phyloP scores from a whole-genome alignment of 2,113 vertebrate genomes.

The Haplochromis vanheusdeni region DNA sequence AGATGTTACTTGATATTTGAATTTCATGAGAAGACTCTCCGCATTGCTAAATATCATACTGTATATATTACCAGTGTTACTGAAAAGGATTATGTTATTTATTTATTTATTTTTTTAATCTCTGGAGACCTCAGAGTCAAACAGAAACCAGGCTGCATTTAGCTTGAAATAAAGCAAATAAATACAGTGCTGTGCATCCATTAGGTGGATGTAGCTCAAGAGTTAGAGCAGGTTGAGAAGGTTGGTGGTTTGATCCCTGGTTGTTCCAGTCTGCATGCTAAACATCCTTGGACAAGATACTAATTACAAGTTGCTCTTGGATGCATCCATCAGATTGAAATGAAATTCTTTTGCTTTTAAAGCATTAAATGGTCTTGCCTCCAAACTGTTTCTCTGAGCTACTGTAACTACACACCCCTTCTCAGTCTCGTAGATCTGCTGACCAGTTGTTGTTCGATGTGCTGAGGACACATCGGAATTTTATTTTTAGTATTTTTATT shows the following conservation, averaged over 20 bases:
- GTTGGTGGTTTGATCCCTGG: not conserved
- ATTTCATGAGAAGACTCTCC: not conserved
- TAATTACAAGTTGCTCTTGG: not conserved
- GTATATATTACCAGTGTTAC: not conserved
- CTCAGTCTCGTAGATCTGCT: not conserved
- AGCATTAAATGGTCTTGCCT: not conserved
- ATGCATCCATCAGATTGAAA: not conserved
- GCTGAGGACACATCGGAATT: not conserved
- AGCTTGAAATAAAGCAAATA: not conserved
- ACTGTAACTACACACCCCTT: not conserved
- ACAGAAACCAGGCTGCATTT: not conserved
- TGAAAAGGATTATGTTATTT: not conserved
- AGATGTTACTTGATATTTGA: conserved; percentile 14
- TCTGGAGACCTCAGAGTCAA: not conserved
- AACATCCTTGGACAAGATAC: not conserved
- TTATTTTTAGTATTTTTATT: not conserved
- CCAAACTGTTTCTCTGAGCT: not conserved
- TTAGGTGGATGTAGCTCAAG: not conserved
- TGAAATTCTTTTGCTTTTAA: not conserved
- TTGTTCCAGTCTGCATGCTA: not conserved
- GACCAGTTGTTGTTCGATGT: not conserved
- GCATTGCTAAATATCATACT: not conserved
- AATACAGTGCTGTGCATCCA: not conserved
- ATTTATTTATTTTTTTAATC: not conserved
- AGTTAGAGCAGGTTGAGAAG: not conserved